phyloP scores from a whole-genome alignment of 2,113 vertebrate species.

The Ochotona curzoniae region DNA sequence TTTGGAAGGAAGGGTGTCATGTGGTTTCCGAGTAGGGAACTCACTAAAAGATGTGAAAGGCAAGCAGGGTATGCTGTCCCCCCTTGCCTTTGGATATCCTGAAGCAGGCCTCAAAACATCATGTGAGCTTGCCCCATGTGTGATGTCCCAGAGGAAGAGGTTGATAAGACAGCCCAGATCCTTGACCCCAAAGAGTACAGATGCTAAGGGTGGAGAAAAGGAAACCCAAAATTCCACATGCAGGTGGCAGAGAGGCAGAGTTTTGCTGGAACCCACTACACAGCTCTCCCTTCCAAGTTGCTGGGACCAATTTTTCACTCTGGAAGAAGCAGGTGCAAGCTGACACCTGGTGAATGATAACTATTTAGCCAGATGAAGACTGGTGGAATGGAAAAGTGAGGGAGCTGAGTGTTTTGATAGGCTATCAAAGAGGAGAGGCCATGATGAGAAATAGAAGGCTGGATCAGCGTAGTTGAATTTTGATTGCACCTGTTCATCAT shows the following conservation, averaged over 20 bases:
- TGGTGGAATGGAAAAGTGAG: not conserved
- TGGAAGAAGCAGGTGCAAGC: not conserved
- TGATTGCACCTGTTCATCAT: not conserved
- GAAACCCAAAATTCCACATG: not conserved
- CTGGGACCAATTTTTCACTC: not conserved
- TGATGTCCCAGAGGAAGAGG: not conserved
- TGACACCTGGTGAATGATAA: not conserved
- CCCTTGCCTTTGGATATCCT: not conserved
- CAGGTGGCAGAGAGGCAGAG: not conserved
- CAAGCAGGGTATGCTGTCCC: fast-evolving
- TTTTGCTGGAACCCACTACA: not conserved
- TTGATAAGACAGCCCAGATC: not conserved
- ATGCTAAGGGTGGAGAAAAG: not conserved
- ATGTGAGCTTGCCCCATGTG: not conserved
- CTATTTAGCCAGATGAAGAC: not conserved
- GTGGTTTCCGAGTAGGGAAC: fast-evolving
- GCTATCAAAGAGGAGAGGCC: not conserved
- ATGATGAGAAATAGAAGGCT: not conserved
- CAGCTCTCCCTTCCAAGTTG: not conserved
- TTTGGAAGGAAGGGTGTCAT: not conserved
- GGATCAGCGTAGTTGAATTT: not conserved
- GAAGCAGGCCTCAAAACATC: not conserved
- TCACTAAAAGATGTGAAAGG: not conserved
- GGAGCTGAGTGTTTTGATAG: not conserved
- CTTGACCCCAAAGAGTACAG: not conserved